phyloP scores from a whole-genome alignment of 2,888 invertebrate genomes.

The Conops quadrifasciatus region DNA sequence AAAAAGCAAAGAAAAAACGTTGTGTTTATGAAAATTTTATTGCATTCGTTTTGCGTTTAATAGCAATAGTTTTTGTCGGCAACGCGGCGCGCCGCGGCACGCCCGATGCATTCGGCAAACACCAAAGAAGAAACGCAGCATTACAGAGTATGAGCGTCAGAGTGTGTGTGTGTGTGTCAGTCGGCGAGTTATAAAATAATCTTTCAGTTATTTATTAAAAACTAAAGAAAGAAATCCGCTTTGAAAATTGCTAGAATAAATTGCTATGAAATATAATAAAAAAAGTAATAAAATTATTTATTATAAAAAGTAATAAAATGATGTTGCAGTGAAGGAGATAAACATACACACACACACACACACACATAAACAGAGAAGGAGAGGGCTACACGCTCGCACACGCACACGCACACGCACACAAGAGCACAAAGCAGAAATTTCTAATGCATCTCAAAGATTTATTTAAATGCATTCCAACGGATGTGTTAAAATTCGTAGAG shows the following conservation, averaged over 20 bases:
- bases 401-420: neutral
- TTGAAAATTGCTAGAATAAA: neutral
- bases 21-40: conserved; percentile 16
- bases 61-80: conserved; percentile 9
- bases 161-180: no score
- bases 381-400: neutral
- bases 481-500: conserved; percentile 64
- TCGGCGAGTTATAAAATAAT: conserved; percentile 13
- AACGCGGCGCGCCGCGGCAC: neutral
- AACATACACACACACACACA: neutral
- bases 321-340: neutral
- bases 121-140: conserved; percentile 22
- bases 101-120: neutral
- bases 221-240: neutral
- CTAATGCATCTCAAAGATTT: conserved; percentile 14
- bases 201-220: conserved; percentile 18
- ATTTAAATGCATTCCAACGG: conserved; percentile 56
- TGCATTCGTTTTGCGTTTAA: neutral
- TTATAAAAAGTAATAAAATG: conserved; percentile 45
- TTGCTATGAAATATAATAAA: neutral
- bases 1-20: neutral
- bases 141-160: neutral
- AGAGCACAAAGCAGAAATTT: neutral
- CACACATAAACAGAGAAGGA: neutral
- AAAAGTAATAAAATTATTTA: conserved; percentile 33